A percentile compares a stretch with the other conserved stretches of the same genome.
These are phyloP conservation scores for Hippocampus zosterae DNA, from an alignment of 2,113 vertebrate genomes.

Conservation along the genomic window DNA sequence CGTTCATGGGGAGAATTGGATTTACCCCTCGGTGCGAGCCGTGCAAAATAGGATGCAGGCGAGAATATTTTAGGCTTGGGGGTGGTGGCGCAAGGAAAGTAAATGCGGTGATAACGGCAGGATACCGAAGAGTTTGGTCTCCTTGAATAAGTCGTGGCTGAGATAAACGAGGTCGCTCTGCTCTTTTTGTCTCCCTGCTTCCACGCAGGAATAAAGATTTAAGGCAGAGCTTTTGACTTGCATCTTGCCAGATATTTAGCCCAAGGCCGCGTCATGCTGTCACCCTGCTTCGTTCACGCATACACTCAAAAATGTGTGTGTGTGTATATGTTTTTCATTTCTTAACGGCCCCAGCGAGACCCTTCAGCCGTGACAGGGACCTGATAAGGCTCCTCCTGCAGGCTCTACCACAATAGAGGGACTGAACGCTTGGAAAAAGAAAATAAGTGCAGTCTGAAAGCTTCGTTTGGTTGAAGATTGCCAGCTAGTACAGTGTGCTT, in stretches of 20 bases:
- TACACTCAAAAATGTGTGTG: slow-evolving; percentile 10
- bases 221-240: slow-evolving; percentile 54
- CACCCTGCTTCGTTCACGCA: slow-evolving; percentile 23
- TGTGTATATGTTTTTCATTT: slow-evolving; percentile 15
- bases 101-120: slow-evolving; percentile 30
- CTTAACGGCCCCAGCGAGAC: slow-evolving; percentile 42
- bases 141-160: slow-evolving; percentile 16
- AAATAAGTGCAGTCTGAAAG: slow-evolving; percentile 9
- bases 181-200: slow-evolving; percentile 39
- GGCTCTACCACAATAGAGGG: slow-evolving; percentile 24
- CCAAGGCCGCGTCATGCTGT: slow-evolving; percentile 27
- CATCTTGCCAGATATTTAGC: slow-evolving; percentile 52
- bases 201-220: slow-evolving; percentile 44
- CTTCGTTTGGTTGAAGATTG: slow-evolving; percentile 14
- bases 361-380: slow-evolving; percentile 59
- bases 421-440: slow-evolving; percentile 12
- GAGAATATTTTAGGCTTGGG: slow-evolving; percentile 25
- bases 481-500: slow-evolving; percentile 14
- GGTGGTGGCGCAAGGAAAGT: slow-evolving; percentile 4
- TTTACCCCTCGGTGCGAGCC: slow-evolving; percentile 26
- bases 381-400: slow-evolving; percentile 52
- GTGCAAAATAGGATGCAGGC: slow-evolving; percentile 18
- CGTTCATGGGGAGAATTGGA: slow-evolving; percentile 54
- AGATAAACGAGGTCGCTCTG: slow-evolving; percentile 36
- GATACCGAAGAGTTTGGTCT: slow-evolving; percentile 12